phyloP scores from a whole-genome alignment of 2,797 vertebrate genomes.

The Tenualosa thibaudeaui region DNA sequence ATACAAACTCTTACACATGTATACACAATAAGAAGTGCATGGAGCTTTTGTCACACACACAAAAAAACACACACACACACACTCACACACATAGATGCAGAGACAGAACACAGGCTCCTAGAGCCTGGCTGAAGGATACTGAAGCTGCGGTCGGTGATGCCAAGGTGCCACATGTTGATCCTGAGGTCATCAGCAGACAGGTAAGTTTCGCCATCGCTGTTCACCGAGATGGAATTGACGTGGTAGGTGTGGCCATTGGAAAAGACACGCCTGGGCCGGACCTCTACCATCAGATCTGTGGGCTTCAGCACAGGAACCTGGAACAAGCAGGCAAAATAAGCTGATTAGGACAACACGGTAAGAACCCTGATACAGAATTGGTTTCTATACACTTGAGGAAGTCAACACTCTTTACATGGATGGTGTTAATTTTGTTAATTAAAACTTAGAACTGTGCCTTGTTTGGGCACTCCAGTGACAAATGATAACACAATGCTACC shows the following conservation, averaged over 20 bases:
- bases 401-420: background rate
- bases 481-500: background rate
- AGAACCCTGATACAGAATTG: background rate
- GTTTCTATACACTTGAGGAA: background rate
- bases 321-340: background rate
- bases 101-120: background rate
- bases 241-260: slow-evolving; percentile 96
- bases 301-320: slow-evolving; percentile 95
- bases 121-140: slow-evolving; percentile 82
- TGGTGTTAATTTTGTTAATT: background rate
- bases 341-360: background rate
- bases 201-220: slow-evolving; percentile 95
- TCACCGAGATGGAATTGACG: slow-evolving; percentile 97
- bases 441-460: background rate
- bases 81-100: background rate
- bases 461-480: background rate
- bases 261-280: slow-evolving; percentile 92
- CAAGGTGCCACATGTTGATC: slow-evolving; percentile 98
- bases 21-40: too few relatives aligned
- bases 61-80: background rate
- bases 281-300: slow-evolving; percentile 97
- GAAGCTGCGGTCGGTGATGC: slow-evolving; percentile 97
- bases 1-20: too few relatives aligned
- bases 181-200: slow-evolving; percentile 94
- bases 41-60: background rate